Base-by-base conservation (phyloP, 2,888 invertebrate genomes). In the Tetanocera ferruginea region DNA sequence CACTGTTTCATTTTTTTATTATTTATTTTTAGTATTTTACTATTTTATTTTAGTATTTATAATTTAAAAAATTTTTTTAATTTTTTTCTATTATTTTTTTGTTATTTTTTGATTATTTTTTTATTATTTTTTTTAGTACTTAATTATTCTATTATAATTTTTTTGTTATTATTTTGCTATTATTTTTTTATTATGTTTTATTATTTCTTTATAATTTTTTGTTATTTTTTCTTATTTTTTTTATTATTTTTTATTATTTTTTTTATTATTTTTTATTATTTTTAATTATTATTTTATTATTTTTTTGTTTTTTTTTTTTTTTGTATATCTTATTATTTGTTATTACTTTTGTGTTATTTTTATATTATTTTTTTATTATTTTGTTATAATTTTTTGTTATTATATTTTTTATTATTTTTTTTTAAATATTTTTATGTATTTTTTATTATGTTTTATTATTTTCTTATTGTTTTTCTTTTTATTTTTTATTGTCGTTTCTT, bases 201-300 rank as follows among this genome's bases (percentile, higher is more conserved):
- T 49, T 49, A 9, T 49, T 6, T 49, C 14, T 49, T 14, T 49
- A 9, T 49, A 49, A 9, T 49, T 72, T 51, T 25, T 43, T 57
- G 37, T 73, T 62, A 19, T 25, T 28, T 76, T 55, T 23, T 51
- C 67, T n/a, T 71, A 3, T 31, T 11, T 19, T 31, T 70, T 71
- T 11, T 14, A 2, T 11, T 19, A 57, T 28, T 0, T 74, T 52
- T 51, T 72, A 5, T 25, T 76, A 3, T 49, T 34, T 28, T 37
- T 52, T 69, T 77, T 19, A 73, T 72, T 31, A 79, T 77, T 81
- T 81, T 81, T 78, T 78, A 79, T 81, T 76, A 11, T 55, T 64
- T 76, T 64, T 31, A 51, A 34, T 52, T 51, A 49, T 4, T 57
- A 64, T 49, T 51, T 51, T 75, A 34, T 57, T 55, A 17, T 55